Evolutionary conservation across 2,113 vertebrate species (phyloP).

Genomic region (Orthonyx spaldingii): DNA sequence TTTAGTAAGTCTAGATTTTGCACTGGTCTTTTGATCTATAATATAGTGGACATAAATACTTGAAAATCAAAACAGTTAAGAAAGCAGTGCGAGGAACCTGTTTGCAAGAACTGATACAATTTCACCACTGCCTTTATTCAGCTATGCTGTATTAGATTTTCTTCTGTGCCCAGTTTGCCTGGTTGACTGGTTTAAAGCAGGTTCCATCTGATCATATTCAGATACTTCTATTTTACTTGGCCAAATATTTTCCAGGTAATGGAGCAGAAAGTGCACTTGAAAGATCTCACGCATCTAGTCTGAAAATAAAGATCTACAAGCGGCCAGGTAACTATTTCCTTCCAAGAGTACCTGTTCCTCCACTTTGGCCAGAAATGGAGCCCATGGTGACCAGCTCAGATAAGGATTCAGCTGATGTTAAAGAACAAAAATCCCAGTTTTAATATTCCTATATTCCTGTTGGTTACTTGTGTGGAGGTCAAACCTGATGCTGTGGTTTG

Average conservation of each 20-base stretch:
- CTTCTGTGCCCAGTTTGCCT: background rate
- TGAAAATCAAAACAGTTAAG: background rate
- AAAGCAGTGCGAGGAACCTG: background rate
- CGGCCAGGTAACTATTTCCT: background rate
- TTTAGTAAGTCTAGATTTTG: constrained; percentile 12
- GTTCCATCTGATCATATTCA: background rate
- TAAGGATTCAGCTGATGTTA: background rate
- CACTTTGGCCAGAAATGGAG: background rate
- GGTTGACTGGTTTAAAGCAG: background rate
- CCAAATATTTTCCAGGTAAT: background rate
- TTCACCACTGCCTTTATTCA: background rate
- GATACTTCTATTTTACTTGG: background rate
- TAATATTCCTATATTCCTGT: background rate
- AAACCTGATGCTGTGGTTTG: background rate
- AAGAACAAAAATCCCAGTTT: background rate
- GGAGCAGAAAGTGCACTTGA: background rate
- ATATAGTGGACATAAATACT: background rate
- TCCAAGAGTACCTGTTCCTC: background rate
- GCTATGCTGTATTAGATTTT: background rate
- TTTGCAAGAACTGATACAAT: background rate
- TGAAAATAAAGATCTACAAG: background rate
- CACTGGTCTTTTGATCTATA: background rate
- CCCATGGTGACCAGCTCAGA: background rate
- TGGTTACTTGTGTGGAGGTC: background rate
- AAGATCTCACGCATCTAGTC: background rate